Evolutionary conservation across 2,113 vertebrate species (phyloP).

Genomic region (Chaetops frenatus): DNA sequence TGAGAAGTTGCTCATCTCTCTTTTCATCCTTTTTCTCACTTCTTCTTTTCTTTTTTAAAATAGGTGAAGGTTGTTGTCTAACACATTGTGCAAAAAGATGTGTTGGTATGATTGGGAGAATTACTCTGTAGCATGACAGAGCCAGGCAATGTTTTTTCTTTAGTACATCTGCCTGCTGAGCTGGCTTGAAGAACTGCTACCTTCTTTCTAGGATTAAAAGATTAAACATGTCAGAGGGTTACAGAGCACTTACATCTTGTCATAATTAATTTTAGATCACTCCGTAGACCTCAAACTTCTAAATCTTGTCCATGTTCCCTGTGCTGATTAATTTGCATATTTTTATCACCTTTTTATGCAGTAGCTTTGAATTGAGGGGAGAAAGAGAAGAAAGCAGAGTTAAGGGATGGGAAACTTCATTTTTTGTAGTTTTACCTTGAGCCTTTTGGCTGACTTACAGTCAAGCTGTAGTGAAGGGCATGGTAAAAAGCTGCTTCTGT

Average conservation of each 20-base stretch:
- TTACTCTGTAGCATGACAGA: neutral
- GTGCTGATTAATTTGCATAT: neutral
- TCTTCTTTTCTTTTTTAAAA: neutral
- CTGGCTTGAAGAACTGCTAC: neutral
- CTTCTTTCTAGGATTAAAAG: neutral
- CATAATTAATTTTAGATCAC: neutral
- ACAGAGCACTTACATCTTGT: neutral
- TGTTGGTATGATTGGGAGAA: neutral
- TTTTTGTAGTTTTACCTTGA: constrained; percentile 22
- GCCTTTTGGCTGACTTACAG: neutral
- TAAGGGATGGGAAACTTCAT: neutral
- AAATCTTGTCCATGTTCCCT: neutral
- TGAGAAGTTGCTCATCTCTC: neutral
- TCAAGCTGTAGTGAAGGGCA: neutral
- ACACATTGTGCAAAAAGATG: neutral
- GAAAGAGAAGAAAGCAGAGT: neutral
- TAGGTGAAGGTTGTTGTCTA: neutral
- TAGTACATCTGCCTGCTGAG: neutral
- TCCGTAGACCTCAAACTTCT: neutral
- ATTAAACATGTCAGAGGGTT: neutral
- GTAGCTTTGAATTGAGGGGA: neutral
- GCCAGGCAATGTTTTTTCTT: neutral
- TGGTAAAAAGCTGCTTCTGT: constrained; percentile 10
- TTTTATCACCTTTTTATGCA: neutral
- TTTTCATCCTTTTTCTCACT: neutral